phyloP scores from a whole-genome alignment of 2,113 vertebrate genomes.

The Cyanistes caeruleus region DNA sequence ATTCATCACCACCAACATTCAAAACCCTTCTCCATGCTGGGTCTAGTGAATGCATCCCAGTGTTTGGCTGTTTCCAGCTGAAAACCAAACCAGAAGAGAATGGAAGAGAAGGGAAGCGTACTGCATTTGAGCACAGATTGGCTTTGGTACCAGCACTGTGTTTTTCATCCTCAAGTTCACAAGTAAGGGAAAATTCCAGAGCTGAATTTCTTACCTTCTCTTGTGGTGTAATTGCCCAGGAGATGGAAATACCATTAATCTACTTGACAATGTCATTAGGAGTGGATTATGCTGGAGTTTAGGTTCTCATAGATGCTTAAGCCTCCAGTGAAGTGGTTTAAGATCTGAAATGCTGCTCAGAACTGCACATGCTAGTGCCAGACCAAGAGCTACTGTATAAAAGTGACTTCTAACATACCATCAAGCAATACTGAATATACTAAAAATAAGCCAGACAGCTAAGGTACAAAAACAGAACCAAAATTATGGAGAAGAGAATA shows the following conservation, averaged over 20 bases:
- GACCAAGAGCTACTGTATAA: neutral
- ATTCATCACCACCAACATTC: neutral
- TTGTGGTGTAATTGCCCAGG: neutral
- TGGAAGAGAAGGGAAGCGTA: neutral
- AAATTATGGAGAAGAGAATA: neutral
- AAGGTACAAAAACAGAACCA: neutral
- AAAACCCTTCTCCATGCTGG: neutral
- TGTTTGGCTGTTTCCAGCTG: neutral
- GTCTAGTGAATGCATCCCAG: neutral
- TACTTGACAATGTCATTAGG: neutral
- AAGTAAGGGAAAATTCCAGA: neutral
- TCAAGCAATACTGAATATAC: neutral
- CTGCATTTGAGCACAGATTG: rapidly evolving
- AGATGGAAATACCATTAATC: neutral
- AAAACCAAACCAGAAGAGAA: neutral
- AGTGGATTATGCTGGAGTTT: neutral
- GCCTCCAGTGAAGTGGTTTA: neutral
- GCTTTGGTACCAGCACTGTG: neutral
- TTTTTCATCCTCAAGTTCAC: neutral
- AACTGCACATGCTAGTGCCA: neutral
- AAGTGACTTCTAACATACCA: neutral
- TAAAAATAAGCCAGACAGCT: neutral
- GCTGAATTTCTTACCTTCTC: neutral
- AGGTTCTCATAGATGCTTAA: neutral
- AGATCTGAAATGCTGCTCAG: neutral